These are phyloP conservation scores for Metridium senile DNA, from an alignment of 92 coral and sea anemone genomes.

Conservation along the genomic window DNA sequence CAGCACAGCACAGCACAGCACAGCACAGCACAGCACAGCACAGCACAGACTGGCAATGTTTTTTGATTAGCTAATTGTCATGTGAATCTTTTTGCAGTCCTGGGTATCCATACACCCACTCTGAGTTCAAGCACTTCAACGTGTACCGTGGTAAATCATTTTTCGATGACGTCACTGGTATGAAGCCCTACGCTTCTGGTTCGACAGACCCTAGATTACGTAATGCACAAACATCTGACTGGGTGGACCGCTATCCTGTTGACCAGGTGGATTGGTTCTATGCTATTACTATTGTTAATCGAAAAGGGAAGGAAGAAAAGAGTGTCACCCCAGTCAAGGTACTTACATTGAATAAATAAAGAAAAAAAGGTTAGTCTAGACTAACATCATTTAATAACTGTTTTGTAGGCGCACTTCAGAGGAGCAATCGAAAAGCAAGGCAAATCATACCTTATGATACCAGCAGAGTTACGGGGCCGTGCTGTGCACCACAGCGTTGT, in stretches of 20 bases:
- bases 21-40: background rate
- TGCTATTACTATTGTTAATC: slow-evolving; percentile 87
- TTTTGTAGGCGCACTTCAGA: slow-evolving; percentile 56
- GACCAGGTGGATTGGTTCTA: slow-evolving; percentile 69
- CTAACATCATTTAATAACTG: background rate
- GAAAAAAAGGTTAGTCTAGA: too few relatives aligned
- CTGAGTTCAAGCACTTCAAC: slow-evolving; percentile 87
- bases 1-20: background rate
- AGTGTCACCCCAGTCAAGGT: slow-evolving; percentile 70
- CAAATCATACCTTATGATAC: slow-evolving; percentile 54
- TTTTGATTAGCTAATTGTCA: background rate
- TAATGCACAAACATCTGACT: slow-evolving; percentile 42
- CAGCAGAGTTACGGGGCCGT: slow-evolving; percentile 67
- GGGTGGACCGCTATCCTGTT: slow-evolving; percentile 84
- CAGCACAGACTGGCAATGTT: too few relatives aligned
- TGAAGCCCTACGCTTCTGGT: slow-evolving; percentile 86
- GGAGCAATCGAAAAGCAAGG: slow-evolving; percentile 71
- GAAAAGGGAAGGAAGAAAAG: slow-evolving; percentile 69
- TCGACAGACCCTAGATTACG: slow-evolving; percentile 57
- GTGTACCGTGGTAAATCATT: slow-evolving; percentile 72
- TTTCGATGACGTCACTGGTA: slow-evolving; percentile 69
- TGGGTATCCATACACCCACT: slow-evolving; percentile 28
- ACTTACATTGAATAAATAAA: too few relatives aligned
- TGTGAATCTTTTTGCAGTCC: slow-evolving; percentile 9
- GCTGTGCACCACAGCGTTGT: slow-evolving; percentile 79